Conservation (phyloP, 2,797 vertebrate genomes). For the Chelon auratus region DNA sequence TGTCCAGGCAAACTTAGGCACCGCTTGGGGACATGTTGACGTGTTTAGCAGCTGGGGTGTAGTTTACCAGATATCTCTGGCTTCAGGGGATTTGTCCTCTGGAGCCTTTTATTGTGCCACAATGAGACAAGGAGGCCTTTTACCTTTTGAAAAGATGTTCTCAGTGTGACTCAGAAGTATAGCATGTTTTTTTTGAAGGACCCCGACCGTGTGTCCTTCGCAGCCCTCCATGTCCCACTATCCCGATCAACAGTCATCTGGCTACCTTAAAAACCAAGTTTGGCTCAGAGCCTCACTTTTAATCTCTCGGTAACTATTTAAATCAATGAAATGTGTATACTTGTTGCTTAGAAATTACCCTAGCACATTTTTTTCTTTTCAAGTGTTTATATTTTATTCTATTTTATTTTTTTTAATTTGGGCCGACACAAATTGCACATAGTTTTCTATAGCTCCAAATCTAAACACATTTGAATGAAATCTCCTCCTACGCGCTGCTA, state of each 20-base stretch:
- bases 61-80: neutral
- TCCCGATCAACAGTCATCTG: no score
- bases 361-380: neutral
- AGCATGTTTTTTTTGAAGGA: neutral
- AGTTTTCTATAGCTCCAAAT: constrained; percentile 16
- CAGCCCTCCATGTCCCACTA: no score
- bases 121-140: neutral
- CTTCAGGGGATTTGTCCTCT: neutral
- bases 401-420: no score
- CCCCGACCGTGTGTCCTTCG: neutral
- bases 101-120: neutral
- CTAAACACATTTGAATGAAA: constrained; percentile 10
- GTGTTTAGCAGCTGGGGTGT: neutral
- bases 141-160: neutral
- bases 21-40: no score
- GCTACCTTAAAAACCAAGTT: no score
- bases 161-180: neutral
- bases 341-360: neutral
- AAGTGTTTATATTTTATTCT: neutral
- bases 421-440: neutral
- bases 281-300: no score
- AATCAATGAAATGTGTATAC: no score
- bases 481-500: neutral
- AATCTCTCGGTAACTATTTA: no score
- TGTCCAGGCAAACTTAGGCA: no score